These are phyloP conservation scores for Luperina nickerlii DNA, from an alignment of 2,888 invertebrate species.

Conservation along the genomic window DNA sequence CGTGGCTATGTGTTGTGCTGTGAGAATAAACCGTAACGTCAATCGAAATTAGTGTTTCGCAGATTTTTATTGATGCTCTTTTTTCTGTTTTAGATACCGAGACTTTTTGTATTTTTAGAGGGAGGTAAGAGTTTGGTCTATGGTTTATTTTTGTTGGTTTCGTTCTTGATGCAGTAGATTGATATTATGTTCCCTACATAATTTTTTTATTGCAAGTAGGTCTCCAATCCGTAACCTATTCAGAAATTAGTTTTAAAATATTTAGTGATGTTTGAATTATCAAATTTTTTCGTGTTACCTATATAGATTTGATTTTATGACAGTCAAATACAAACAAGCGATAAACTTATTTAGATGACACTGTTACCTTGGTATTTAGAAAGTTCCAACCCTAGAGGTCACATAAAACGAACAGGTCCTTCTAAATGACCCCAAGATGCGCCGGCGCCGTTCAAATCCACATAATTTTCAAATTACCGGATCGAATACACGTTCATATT, in stretches of 20 bases:
- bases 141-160: not conserved
- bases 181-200: not conserved
- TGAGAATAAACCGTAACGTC: slow-evolving; percentile 49
- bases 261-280: not conserved
- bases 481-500: slow-evolving; percentile 55
- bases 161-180: not conserved
- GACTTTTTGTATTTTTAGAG: not conserved
- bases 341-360: not conserved
- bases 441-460: slow-evolving; percentile 51
- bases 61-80: slow-evolving; percentile 35
- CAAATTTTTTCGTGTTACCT: not conserved
- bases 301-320: not conserved
- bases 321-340: not conserved
- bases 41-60: slow-evolving; percentile 41
- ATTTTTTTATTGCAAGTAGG: too few relatives aligned
- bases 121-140: not conserved
- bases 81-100: not conserved
- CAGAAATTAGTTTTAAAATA: not conserved
- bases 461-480: slow-evolving; percentile 59
- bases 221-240: not conserved
- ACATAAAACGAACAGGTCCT: slow-evolving; percentile 44
- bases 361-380: slow-evolving; percentile 28
- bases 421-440: slow-evolving; percentile 55
- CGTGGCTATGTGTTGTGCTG: slow-evolving; percentile 49
- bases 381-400: slow-evolving; percentile 46